A percentile compares a stretch with the other conserved stretches of the same genome.
These are phyloP conservation scores for Prosopocoilus inquinatus DNA, from an alignment of 2,888 invertebrate genomes.

Conservation along the genomic window DNA sequence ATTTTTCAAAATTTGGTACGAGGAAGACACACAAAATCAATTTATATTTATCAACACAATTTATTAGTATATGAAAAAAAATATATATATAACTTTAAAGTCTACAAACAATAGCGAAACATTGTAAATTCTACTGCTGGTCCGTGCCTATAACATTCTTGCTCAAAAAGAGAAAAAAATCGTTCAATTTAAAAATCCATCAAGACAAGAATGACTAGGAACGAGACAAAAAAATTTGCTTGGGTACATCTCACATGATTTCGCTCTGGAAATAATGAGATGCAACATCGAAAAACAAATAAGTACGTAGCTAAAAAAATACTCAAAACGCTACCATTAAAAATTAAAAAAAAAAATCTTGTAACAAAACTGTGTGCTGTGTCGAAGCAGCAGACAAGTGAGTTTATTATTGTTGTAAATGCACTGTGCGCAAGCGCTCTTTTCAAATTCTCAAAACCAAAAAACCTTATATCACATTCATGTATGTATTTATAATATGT, in stretches of 20 bases:
- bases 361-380: too few species aligned
- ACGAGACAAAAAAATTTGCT: slow-evolving; percentile 8
- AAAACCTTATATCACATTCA: background rate
- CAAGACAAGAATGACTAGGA: slow-evolving; percentile 17
- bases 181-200: slow-evolving; percentile 1
- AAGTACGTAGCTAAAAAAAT: background rate
- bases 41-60: slow-evolving; percentile 22
- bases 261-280: slow-evolving; percentile 13
- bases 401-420: background rate
- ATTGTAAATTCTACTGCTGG: slow-evolving; percentile 2
- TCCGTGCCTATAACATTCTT: slow-evolving; percentile 18
- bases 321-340: background rate
- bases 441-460: background rate
- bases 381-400: background rate
- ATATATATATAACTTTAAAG: slow-evolving; percentile 13
- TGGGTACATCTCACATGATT: slow-evolving; percentile 14
- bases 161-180: slow-evolving; percentile 5
- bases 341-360: too few species aligned
- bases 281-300: background rate
- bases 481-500: background rate
- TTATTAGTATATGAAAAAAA: slow-evolving; percentile 23
- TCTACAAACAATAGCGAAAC: slow-evolving; percentile 12
- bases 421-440: too few species aligned
- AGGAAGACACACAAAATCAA: slow-evolving; percentile 18
- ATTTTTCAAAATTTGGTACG: background rate